Evolutionary conservation across 2,888 invertebrate genomes (phyloP).

Genomic region (Tetheella fluctuosa): DNA sequence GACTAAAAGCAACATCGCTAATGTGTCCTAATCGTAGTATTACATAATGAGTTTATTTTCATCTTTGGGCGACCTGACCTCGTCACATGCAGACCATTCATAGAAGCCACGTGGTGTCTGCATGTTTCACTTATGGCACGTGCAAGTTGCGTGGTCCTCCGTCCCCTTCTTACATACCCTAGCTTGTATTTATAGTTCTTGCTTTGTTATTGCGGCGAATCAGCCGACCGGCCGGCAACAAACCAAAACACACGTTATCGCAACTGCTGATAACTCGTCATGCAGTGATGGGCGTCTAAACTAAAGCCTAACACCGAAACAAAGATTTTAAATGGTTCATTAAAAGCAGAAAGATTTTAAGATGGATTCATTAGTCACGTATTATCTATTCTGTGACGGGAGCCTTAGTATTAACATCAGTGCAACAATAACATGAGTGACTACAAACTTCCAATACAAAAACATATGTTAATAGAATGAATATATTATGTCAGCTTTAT

Average conservation of each 20-base stretch:
- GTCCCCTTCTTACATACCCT: slow-evolving; percentile 41
- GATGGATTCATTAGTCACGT: slow-evolving; percentile 11
- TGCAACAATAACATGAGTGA: neutral
- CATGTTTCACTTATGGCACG: slow-evolving; percentile 52
- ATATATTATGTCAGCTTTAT: neutral
- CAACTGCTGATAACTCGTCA: slow-evolving; percentile 36
- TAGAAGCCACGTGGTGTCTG: slow-evolving; percentile 51
- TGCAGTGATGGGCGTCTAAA: slow-evolving; percentile 26
- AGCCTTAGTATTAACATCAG: no score
- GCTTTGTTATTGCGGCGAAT: slow-evolving; percentile 39
- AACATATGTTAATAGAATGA: neutral
- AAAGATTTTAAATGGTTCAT: slow-evolving; percentile 20
- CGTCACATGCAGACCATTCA: slow-evolving; percentile 18
- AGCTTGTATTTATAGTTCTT: slow-evolving; percentile 36
- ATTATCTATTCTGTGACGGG: no score
- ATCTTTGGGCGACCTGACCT: slow-evolving; percentile 10
- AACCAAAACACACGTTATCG: slow-evolving; percentile 42
- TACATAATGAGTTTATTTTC: slow-evolving; percentile 6
- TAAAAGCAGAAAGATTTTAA: slow-evolving; percentile 6
- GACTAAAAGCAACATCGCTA: neutral
- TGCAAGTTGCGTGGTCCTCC: slow-evolving; percentile 54
- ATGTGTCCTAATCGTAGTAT: neutral
- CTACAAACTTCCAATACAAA: neutral
- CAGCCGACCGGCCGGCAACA: slow-evolving; percentile 34
- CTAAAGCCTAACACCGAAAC: slow-evolving; percentile 21